phyloP scores from a whole-genome alignment of 2,888 invertebrate genomes.

The Leptinotarsa rubiginosa region DNA sequence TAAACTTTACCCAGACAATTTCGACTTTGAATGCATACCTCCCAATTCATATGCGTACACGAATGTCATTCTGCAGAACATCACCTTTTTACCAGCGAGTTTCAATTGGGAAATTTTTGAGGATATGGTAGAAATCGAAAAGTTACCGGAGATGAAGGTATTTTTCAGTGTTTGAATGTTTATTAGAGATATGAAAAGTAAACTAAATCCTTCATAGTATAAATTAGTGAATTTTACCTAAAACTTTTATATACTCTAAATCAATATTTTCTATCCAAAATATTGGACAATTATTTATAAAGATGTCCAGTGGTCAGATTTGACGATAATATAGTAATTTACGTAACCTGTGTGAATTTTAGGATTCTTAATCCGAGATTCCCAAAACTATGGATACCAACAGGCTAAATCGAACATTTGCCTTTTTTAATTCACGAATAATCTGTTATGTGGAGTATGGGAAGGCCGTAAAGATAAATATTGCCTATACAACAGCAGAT shows the following conservation, averaged over 20 bases:
- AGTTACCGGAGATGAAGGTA: slow-evolving; percentile 22
- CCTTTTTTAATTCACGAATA: no score
- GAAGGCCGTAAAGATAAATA: no score
- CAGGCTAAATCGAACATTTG: no score
- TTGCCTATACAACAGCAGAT: no score
- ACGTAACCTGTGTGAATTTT: no score
- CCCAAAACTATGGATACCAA: no score
- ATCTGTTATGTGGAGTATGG: no score
- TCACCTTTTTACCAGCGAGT: slow-evolving; percentile 67
- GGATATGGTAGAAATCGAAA: slow-evolving; percentile 35
- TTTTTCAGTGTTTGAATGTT: neutral
- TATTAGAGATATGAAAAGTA: neutral
- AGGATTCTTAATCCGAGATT: no score
- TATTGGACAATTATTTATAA: neutral
- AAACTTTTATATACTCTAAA: neutral
- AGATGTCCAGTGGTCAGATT: no score
- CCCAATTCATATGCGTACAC: slow-evolving; percentile 66
- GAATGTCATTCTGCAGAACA: slow-evolving; percentile 68
- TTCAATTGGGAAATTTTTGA: slow-evolving; percentile 61
- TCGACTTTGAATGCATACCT: slow-evolving; percentile 74
- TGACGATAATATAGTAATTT: no score
- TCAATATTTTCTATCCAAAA: neutral
- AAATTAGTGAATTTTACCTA: neutral
- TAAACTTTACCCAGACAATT: slow-evolving; percentile 68
- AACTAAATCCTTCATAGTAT: neutral